Percentiles rank a stretch among this genome's conserved stretches.
Evolutionary conservation across 2,888 invertebrate genomes (phyloP).

Genomic region (Drosophila longiperda): DNA sequence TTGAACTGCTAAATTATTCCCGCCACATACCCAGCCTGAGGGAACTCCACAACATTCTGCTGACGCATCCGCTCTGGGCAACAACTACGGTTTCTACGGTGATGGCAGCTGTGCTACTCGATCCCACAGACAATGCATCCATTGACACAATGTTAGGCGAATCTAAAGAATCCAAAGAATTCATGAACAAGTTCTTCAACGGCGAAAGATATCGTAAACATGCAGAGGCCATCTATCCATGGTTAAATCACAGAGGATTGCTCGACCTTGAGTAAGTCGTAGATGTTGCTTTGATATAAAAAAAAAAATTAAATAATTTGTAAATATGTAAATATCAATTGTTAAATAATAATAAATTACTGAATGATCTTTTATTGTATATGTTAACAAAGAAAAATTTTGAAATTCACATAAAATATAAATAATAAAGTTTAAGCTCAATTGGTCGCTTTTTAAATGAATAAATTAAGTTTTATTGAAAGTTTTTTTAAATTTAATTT

Average conservation of each 20-base stretch:
- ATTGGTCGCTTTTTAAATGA: not conserved
- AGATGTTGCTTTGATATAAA: not conserved
- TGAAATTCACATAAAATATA: not conserved
- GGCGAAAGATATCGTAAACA: constrained; percentile 64
- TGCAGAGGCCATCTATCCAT: constrained; percentile 66
- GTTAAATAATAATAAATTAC: not conserved
- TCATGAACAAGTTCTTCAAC: constrained; percentile 46
- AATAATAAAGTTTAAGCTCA: not conserved
- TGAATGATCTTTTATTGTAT: not conserved
- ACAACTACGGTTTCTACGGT: constrained; percentile 33
- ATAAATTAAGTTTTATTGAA: not conserved
- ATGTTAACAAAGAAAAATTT: not conserved
- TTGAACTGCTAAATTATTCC: constrained; percentile 66
- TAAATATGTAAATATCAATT: not conserved
- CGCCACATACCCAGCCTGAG: constrained; percentile 64
- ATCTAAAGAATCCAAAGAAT: constrained; percentile 33
- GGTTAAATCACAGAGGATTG: constrained; percentile 69
- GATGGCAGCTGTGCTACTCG: constrained; percentile 63
- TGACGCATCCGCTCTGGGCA: constrained; percentile 37
- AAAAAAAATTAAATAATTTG: not conserved
- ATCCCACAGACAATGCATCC: constrained; percentile 63
- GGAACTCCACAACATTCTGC: constrained; percentile 37
- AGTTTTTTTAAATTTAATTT: not conserved
- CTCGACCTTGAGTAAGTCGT: constrained; percentile 31
- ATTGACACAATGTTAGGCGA: constrained; percentile 49